These are phyloP conservation scores for Hyperopisus bebe DNA, from an alignment of 2,113 vertebrate species.

Conservation along the genomic window DNA sequence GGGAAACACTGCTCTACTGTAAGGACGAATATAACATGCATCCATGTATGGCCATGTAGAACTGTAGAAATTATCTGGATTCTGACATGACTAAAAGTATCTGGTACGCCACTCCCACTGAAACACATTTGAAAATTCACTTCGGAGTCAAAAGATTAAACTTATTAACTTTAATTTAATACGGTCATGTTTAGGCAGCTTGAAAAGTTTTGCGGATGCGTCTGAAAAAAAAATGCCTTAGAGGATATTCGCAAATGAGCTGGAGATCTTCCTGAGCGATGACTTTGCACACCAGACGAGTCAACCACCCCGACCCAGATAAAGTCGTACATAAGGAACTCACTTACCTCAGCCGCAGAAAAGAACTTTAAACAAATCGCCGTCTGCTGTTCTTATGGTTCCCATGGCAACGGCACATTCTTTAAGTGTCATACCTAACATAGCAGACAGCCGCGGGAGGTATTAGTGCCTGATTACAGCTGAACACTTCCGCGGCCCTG, in stretches of 20 bases:
- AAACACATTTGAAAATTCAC: not conserved
- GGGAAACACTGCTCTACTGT: not conserved
- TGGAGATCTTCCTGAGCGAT: not conserved
- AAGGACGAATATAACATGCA: not conserved
- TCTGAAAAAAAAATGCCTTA: not conserved
- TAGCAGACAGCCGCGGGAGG: not conserved
- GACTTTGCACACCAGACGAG: not conserved
- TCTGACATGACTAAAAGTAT: not conserved
- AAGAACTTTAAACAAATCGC: constrained; percentile 1
- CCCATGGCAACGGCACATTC: not conserved
- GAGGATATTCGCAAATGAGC: not conserved
- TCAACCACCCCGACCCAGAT: not conserved
- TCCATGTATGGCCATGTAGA: not conserved
- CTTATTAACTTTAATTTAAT: not conserved
- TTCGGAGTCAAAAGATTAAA: not conserved
- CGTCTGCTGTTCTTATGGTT: not conserved
- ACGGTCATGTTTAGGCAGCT: not conserved
- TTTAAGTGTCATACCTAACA: constrained; percentile 2
- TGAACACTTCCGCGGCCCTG: not conserved
- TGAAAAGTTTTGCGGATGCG: not conserved
- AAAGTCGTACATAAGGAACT: not conserved
- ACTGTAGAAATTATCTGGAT: not conserved
- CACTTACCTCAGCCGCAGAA: not conserved
- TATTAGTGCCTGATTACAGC: not conserved
- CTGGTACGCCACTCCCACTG: not conserved